phyloP scores from a whole-genome alignment of 2,797 vertebrate species.

The Esox lucius region DNA sequence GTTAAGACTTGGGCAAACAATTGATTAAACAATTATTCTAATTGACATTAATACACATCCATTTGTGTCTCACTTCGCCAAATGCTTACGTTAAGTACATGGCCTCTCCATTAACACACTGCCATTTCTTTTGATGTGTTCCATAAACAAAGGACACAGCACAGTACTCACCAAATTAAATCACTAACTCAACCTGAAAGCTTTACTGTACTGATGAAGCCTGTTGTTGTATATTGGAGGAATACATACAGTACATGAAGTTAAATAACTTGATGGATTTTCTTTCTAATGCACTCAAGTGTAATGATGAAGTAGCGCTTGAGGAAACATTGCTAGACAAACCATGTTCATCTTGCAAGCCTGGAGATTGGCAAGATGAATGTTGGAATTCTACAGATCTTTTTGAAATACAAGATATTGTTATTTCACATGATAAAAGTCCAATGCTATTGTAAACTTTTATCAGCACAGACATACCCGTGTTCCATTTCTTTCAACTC shows the following conservation, averaged over 20 bases:
- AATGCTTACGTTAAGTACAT: conserved; percentile 52
- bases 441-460: conserved; percentile 20
- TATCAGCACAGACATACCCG: conserved; percentile 23
- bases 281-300: conserved; percentile 10
- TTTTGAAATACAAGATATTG: too few species aligned
- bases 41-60: conserved; percentile 67
- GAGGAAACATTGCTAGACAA: not conserved
- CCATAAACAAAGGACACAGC: conserved; percentile 60
- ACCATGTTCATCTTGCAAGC: not conserved
- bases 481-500: conserved; percentile 24
- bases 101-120: conserved; percentile 61
- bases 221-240: conserved; percentile 43
- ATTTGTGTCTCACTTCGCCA: conserved; percentile 55
- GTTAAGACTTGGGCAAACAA: conserved; percentile 43
- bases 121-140: conserved; percentile 52
- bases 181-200: conserved; percentile 71
- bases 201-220: conserved; percentile 71
- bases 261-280: conserved; percentile 32
- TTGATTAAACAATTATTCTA: conserved; percentile 64
- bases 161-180: conserved; percentile 78
- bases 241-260: conserved; percentile 47
- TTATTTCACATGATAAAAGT: not conserved
- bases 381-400: too few species aligned
- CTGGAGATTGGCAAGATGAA: too few species aligned
- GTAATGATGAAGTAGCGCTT: not conserved